These are phyloP conservation scores for Sakesphorus luctuosus DNA, from an alignment of 2,113 vertebrate species.

Conservation along the genomic window DNA sequence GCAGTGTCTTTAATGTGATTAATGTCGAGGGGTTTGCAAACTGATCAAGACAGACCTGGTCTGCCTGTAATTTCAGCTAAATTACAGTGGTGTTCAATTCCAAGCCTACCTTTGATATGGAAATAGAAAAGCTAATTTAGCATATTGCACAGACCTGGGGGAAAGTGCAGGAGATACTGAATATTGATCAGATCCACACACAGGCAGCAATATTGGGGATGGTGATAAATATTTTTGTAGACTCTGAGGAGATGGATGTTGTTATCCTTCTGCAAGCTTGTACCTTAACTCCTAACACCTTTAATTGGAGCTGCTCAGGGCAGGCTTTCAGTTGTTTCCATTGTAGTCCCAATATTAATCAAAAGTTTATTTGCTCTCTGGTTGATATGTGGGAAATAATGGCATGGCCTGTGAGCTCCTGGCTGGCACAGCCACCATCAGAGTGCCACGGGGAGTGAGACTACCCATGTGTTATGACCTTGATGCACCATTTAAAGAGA, in stretches of 20 bases:
- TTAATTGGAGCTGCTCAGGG: constrained; percentile 2
- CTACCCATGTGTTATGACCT: constrained; percentile 58
- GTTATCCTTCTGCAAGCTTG: not conserved
- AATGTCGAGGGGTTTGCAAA: constrained; percentile 25
- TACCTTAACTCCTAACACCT: not conserved
- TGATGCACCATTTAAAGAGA: constrained; percentile 47
- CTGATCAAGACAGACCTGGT: constrained; percentile 47
- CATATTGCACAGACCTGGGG: not conserved
- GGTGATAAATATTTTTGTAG: constrained; percentile 20
- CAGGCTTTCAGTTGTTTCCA: constrained; percentile 9
- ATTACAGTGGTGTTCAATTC: constrained; percentile 51
- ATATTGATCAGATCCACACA: constrained; percentile 39
- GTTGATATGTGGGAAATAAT: constrained; percentile 20
- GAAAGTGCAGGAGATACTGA: not conserved
- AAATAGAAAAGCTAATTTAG: constrained; percentile 63
- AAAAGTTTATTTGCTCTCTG: constrained; percentile 51
- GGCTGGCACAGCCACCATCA: constrained; percentile 13
- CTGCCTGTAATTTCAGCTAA: constrained; percentile 59
- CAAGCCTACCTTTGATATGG: constrained; percentile 9
- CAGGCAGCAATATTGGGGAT: not conserved
- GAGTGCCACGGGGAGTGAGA: constrained; percentile 40
- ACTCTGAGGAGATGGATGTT: not conserved
- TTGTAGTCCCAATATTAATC: constrained; percentile 22
- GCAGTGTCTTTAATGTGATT: constrained; percentile 59
- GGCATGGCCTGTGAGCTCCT: not conserved